Conservation (phyloP, 2,113 vertebrate genomes). For the Microtus oregoni region DNA sequence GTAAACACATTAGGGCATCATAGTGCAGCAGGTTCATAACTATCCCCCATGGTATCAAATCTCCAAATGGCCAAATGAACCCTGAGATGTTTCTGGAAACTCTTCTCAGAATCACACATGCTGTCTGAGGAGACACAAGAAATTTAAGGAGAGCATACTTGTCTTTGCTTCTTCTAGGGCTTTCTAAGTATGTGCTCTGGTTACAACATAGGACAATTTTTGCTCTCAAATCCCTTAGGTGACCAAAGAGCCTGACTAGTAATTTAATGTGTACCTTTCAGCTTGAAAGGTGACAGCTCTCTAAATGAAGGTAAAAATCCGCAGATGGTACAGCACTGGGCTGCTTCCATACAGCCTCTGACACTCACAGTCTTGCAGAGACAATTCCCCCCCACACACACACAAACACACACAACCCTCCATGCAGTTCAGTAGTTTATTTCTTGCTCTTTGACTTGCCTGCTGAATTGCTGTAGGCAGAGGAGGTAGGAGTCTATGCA, state of each 20-base stretch:
- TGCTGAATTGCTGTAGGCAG: neutral
- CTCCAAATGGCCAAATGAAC: neutral
- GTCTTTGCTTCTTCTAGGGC: neutral
- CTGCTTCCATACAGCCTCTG: neutral
- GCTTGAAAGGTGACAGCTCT: neutral
- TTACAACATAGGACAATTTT: neutral
- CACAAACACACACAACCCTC: neutral
- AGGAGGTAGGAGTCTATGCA: neutral
- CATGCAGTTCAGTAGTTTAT: no score
- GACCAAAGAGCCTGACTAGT: neutral
- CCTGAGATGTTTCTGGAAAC: neutral
- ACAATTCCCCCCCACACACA: no score
- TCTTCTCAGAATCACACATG: neutral
- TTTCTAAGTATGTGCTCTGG: neutral
- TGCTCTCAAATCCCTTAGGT: neutral
- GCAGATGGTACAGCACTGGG: neutral
- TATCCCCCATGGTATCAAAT: neutral
- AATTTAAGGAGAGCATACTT: neutral
- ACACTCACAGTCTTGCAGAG: neutral
- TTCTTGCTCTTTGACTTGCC: neutral
- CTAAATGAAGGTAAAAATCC: neutral
- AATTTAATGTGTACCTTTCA: neutral
- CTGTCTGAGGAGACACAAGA: neutral
- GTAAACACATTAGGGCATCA: neutral
- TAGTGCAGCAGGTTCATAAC: neutral